phyloP scores from a whole-genome alignment of 2,888 invertebrate genomes.

The Baronia brevicornis region DNA sequence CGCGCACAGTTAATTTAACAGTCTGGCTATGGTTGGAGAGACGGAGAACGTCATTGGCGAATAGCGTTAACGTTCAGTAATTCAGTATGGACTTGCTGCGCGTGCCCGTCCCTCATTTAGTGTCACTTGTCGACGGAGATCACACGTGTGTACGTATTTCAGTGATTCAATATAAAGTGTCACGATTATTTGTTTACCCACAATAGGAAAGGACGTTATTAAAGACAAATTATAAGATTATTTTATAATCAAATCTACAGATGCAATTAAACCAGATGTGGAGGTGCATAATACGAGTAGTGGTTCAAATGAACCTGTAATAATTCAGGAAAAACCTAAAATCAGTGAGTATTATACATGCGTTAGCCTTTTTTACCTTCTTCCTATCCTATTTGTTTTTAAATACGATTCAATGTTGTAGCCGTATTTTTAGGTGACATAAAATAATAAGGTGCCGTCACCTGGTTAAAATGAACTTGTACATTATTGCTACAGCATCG shows the following conservation, averaged over 20 bases:
- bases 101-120: constrained; percentile 25
- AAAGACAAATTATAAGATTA: constrained; percentile 42
- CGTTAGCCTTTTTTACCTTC: constrained; percentile 32
- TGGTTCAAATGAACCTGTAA: constrained; percentile 55
- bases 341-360: constrained; percentile 64
- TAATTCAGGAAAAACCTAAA: constrained; percentile 58
- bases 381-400: constrained; percentile 32
- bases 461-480: too few species aligned
- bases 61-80: too few species aligned
- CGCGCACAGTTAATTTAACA: constrained; percentile 56
- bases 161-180: constrained; percentile 26
- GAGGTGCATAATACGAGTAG: constrained; percentile 62
- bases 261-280: constrained; percentile 61
- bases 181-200: constrained; percentile 18
- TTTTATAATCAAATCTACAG: constrained; percentile 68
- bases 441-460: too few species aligned
- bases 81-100: constrained; percentile 21
- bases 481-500: too few species aligned
- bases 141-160: constrained; percentile 23
- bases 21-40: constrained; percentile 45
- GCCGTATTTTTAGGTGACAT: too few species aligned
- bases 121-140: constrained; percentile 34
- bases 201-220: constrained; percentile 26
- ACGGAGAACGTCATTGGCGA: constrained; percentile 28
- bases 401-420: constrained; percentile 30